A percentile compares a stretch with the other conserved stretches of the same genome.
Evolutionary conservation across 2,113 vertebrate genomes (phyloP).

Genomic region (Megalops atlanticus): DNA sequence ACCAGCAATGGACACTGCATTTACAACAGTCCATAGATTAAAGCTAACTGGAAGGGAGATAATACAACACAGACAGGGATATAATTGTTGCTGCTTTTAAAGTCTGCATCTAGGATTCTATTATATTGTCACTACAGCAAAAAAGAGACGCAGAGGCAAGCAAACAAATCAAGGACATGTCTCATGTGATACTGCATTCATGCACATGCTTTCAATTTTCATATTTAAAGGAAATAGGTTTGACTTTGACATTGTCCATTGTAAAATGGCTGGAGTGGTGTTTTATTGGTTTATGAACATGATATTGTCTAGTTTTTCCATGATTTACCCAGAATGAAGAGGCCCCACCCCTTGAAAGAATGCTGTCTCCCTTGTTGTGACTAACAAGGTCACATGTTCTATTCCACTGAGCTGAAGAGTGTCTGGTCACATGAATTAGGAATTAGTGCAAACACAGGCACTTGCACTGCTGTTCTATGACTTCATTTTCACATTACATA

Average conservation of each 20-base stretch:
- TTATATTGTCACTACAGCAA: not conserved
- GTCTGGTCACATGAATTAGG: not conserved
- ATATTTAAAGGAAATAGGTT: not conserved
- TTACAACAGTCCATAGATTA: no score
- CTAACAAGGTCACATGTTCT: not conserved
- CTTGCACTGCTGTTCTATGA: not conserved
- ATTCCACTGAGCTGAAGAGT: not conserved
- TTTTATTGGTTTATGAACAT: not conserved
- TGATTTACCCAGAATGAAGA: not conserved
- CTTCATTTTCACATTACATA: no score
- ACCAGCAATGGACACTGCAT: no score
- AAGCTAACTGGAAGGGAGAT: no score
- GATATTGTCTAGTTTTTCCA: not conserved
- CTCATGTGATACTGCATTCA: not conserved
- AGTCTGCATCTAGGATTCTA: no score
- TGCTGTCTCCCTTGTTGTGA: not conserved
- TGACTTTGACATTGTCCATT: not conserved
- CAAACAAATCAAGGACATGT: not conserved
- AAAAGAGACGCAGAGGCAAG: no score
- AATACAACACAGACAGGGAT: no score
- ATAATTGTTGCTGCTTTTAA: no score
- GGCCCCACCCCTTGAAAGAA: not conserved
- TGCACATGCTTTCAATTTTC: not conserved
- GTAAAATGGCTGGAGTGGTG: not conserved
- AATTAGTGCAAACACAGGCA: not conserved